Percentiles rank a stretch among this genome's conserved stretches.
These are phyloP conservation scores for Danio choprae DNA, from an alignment of 2,797 vertebrate genomes.

Conservation along the genomic window DNA sequence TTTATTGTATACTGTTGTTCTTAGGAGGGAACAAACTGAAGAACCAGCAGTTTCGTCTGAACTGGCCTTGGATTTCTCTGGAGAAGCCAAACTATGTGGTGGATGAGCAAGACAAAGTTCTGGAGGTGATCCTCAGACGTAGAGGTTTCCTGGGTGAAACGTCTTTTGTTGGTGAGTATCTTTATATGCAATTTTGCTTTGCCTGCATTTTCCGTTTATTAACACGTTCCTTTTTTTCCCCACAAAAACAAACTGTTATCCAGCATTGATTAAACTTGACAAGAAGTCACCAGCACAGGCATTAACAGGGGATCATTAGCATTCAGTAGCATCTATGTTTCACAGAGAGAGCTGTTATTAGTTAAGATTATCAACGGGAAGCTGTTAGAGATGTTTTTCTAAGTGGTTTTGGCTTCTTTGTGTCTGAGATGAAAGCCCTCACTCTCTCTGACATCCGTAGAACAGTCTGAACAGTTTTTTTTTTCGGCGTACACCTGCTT, in stretches of 20 bases:
- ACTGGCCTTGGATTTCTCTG: constrained; percentile 95
- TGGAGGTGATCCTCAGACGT: constrained; percentile 87
- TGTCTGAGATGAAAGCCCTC: constrained; percentile 57
- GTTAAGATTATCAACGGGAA: constrained; percentile 38
- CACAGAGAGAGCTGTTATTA: constrained; percentile 44
- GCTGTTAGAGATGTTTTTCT: constrained; percentile 48
- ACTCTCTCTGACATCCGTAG: constrained; percentile 31
- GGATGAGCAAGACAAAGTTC: constrained; percentile 86
- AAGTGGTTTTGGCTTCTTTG: constrained; percentile 45
- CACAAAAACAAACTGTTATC: background rate
- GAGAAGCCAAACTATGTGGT: constrained; percentile 89
- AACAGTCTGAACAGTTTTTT: constrained; percentile 35
- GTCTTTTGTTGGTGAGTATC: constrained; percentile 90
- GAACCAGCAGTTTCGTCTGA: constrained; percentile 87
- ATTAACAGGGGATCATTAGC: constrained; percentile 46
- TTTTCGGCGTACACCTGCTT: constrained; percentile 50
- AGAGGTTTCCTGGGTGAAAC: constrained; percentile 95
- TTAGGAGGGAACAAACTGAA: constrained; percentile 90
- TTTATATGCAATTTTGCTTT: too few relatives aligned
- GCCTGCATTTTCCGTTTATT: background rate
- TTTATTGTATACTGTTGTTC: constrained; percentile 44
- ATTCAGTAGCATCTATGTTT: constrained; percentile 32
- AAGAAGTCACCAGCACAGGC: constrained; percentile 14
- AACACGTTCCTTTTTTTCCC: background rate
- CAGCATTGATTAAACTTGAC: constrained; percentile 19